Base-by-base conservation (phyloP, 2,113 vertebrate genomes). In the Charadrius vociferus region DNA sequence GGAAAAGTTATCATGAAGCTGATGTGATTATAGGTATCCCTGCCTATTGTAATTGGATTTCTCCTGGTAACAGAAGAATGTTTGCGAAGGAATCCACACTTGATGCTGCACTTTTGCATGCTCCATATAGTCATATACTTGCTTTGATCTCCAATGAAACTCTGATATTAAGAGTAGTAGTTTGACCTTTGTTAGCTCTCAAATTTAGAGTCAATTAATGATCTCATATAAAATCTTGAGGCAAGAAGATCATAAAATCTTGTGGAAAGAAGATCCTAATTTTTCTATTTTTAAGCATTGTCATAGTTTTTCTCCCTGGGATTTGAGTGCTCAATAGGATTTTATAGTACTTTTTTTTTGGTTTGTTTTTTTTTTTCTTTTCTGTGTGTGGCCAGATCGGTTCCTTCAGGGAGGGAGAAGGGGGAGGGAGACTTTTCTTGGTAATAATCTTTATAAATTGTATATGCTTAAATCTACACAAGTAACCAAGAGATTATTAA, bases 31-130 rank as follows among this genome's bases (percentile, higher is more conserved):
- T 6, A 81, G 90, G 93, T 93, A 79, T 90, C 52, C 63, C 41
- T 94, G 92, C 87, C 94, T 78, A 56, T 83, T 93, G 94, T 91
- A 58, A 77, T 12, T 88, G 78, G 81, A 43, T 95, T 97, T 97
- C 58, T 93, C 68, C 82, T 34, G 55, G 41, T 37, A 93, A 67
- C 47, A 71, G 55, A 83, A 81, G 78, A 95, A 75, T 93, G 74
- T 92, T 93, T 95, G 83, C 6, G 1, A 52, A 79, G 68, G 67
- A 59, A 65, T 68, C 75, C 89, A 63, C 4, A 45, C 62, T 47
- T 36, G 71, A 59, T 0, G 12, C 74, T 88, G 45, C 45, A 39
- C 43, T 85, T 90, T 11, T 85, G n/a, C n/a, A 13, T 66, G 29
- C 26, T 77, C 55, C 37, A 3, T 39, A n/a, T 9, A 68, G 36